Evolutionary conservation across 2,888 invertebrate species (phyloP).

Genomic region (Lithophane socia): DNA sequence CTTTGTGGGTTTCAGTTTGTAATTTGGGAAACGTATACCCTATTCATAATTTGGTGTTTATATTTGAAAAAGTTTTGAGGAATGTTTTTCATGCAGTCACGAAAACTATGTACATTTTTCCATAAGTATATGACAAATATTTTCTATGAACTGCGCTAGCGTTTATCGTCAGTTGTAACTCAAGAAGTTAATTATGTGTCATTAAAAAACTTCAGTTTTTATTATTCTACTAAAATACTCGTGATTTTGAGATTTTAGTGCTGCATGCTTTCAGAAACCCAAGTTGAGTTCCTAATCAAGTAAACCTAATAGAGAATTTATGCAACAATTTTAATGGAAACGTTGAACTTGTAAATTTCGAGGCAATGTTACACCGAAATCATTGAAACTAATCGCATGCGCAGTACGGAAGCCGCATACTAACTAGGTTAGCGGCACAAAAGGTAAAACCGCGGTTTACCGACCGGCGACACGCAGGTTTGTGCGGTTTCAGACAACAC

Average conservation of each 20-base stretch:
- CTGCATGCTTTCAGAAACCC: slow-evolving; percentile 5
- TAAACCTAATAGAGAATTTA: slow-evolving; percentile 14
- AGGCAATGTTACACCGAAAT: slow-evolving; percentile 42
- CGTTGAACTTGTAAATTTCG: slow-evolving; percentile 62
- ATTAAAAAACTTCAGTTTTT: slow-evolving; percentile 8
- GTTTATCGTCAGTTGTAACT: not conserved
- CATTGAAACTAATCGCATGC: slow-evolving; percentile 58
- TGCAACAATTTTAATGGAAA: slow-evolving; percentile 49
- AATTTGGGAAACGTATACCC: not conserved
- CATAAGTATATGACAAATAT: not conserved
- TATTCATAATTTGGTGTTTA: not conserved
- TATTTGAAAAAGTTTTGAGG: not conserved
- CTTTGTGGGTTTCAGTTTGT: not conserved
- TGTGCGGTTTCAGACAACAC: slow-evolving; percentile 47
- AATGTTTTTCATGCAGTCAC: not conserved
- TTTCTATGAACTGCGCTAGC: not conserved
- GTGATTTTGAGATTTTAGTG: slow-evolving; percentile 4
- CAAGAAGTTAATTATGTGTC: not conserved
- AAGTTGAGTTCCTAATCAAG: slow-evolving; percentile 15
- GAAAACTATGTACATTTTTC: not conserved
- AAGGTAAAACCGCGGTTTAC: slow-evolving; percentile 60
- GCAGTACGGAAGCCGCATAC: slow-evolving; percentile 67
- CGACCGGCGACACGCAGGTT: slow-evolving; percentile 55
- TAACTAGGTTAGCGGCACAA: slow-evolving; percentile 66
- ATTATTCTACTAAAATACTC: slow-evolving; percentile 10